Conservation (phyloP, 2,888 invertebrate species). For the Timema podura region DNA sequence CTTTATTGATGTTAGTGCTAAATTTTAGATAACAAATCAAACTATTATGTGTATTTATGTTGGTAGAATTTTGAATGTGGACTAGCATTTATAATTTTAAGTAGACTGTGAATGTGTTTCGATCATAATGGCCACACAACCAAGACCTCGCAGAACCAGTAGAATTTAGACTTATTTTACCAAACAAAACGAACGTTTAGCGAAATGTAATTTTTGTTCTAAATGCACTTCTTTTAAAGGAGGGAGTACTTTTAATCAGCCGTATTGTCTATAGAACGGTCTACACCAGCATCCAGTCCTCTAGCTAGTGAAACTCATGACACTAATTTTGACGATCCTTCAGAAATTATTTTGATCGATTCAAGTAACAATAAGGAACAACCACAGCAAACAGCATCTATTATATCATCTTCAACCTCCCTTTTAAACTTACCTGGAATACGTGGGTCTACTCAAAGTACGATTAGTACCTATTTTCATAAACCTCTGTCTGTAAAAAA, state of each 20-base stretch:
- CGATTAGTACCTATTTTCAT: background rate
- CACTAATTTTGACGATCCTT: background rate
- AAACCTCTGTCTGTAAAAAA: background rate
- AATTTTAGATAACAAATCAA: too few relatives aligned
- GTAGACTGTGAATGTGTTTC: too few relatives aligned
- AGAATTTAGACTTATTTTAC: background rate
- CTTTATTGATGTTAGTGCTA: too few relatives aligned
- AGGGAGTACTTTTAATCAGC: background rate
- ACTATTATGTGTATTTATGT: too few relatives aligned
- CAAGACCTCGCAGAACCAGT: too few relatives aligned
- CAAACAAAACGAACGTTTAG: background rate
- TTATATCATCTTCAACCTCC: too few relatives aligned
- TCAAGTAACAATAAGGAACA: background rate
- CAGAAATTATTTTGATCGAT: background rate
- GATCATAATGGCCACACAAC: too few relatives aligned
- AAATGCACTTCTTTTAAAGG: background rate
- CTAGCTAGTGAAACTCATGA: too few relatives aligned
- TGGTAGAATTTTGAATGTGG: too few relatives aligned
- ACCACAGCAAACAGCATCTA: background rate
- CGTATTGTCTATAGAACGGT: background rate
- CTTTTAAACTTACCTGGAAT: too few relatives aligned
- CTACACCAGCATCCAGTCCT: background rate
- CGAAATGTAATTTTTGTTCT: background rate
- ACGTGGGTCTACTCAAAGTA: background rate
- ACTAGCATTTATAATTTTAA: too few relatives aligned